Base-by-base conservation (phyloP, 2,888 invertebrate species). In the Hypena proboscidalis region DNA sequence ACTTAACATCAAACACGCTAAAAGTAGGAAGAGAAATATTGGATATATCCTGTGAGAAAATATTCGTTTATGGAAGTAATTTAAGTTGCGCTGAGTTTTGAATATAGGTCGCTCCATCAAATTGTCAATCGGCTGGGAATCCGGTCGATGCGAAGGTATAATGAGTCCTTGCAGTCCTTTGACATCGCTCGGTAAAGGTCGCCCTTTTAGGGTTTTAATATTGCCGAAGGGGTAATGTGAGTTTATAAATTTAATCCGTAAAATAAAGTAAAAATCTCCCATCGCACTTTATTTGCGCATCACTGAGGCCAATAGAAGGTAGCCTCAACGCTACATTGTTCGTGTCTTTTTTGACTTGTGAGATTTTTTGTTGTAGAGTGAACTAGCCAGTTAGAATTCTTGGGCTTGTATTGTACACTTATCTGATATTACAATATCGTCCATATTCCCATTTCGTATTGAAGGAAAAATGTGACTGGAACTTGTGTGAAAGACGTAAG, bases 131-230 rank as follows among this genome's bases (percentile, higher is more conserved):
- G 33, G 50, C 22, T 37, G 45, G n/a, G 26, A 49, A 14, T 39
- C 45, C 29, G 23, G 15, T 13, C 38, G 41, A 33, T 41, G 45
- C 41, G 38, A 51, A 49, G 46, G 46, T 44, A 34, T 55, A 63
- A 55, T 61, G 41, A 55, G 50, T 55, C 61, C 48, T 30, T 50
- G 44, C 35, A 47, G 43, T 4, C 44, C 47, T 57, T 58, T 61
- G 49, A 58, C 26, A 55, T 48, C 31, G 38, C 43, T 37, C 38
- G 35, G 58, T 37, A 40, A 52, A 51, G 38, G 37, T 35, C 15
- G 4, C 29, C 40, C 43, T 49, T 36, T 45, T 37, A 41, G 46
- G 46, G 43, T 59, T 61, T 61, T 56, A 45, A 59, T 52, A 39
- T 42, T 26, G 35, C 27, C 38, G 9, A 50, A 56, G 44, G 46